phyloP scores from a whole-genome alignment of 2,888 invertebrate species.

The Drosophila atroscutellata region DNA sequence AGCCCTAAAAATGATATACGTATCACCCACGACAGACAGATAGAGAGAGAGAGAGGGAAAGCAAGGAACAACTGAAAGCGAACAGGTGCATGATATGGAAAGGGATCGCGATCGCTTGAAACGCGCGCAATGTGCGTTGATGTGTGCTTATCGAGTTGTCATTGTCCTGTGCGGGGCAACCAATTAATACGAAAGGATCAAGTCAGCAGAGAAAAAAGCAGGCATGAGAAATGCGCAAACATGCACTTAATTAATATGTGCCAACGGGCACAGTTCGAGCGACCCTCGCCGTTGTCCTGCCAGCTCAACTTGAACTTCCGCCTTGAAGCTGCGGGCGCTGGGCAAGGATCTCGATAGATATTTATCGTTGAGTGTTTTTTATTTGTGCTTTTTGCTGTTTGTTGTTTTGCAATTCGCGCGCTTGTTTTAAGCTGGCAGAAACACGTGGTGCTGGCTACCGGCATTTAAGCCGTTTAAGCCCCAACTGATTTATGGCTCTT shows the following conservation, averaged over 20 bases:
- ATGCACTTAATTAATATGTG: conserved; percentile 74
- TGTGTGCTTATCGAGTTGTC: conserved; percentile 82
- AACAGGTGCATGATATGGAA: conserved; percentile 16
- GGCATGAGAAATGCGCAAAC: conserved; percentile 64
- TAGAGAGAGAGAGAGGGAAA: not conserved
- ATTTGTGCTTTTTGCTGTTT: not conserved
- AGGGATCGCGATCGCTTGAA: conserved; percentile 28
- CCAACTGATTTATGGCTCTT: conserved; percentile 65
- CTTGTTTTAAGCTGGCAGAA: conserved; percentile 56
- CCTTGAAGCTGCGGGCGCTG: conserved; percentile 57
- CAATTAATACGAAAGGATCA: conserved; percentile 69
- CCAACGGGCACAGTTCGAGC: conserved; percentile 47
- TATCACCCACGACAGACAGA: conserved; percentile 65
- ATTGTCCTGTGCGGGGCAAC: conserved; percentile 63
- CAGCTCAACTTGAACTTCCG: conserved; percentile 39
- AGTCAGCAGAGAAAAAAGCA: conserved; percentile 8
- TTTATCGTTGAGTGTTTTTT: conserved; percentile 42
- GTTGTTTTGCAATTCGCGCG: conserved; percentile 59
- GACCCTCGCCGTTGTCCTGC: conserved; percentile 44
- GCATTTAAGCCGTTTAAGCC: conserved; percentile 71
- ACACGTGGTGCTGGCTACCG: conserved; percentile 59
- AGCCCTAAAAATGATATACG: conserved; percentile 68
- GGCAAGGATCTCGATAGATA: conserved; percentile 52
- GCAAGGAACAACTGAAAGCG: not conserved
- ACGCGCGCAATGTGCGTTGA: conserved; percentile 75